Evolutionary conservation across 2,113 vertebrate genomes (phyloP), one percentile per base, ranked within the genome.

Genomic region (Odocoileus virginianus): DNA sequence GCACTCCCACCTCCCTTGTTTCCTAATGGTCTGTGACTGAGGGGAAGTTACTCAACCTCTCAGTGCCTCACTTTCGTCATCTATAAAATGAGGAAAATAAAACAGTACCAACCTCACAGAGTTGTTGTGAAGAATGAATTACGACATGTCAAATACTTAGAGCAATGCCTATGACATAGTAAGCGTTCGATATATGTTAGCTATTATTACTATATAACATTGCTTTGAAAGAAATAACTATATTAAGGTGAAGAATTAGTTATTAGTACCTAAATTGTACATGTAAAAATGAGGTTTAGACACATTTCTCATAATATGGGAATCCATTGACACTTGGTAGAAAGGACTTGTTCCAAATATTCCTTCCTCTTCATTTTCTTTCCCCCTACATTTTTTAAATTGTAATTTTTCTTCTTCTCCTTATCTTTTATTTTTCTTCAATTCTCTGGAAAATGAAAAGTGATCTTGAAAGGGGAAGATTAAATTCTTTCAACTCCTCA

Each of bases 391-490:
- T 79, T 90, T 95, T 89, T 74, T 74, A 74, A 74, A 81, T 54
- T 91, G 28, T 87, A 16, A 6, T 79, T 67, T 91, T 79, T 27
- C 13, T 50, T 25, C 52, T 54, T 89, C 50, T 40, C 14, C 28
- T 71, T 57, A 76, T 33, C 30, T 91, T 88, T 45, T 94, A 16
- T 94, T 91, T 95, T 33, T 89, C 54, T 89, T 87, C 14, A 40
- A 27, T 90, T 94, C 23, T 90, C 60, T 82, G 30, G 64, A 90
- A 97, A 90, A 95, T 88, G 45, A 92, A 94, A 97, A 95, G 74
- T 94, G 43, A 52, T 79, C n/a, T 52, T 45, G 71, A 91, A 91
- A 19, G 19, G 23, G 15, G 81, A 91, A 93, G 83, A 67, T 85
- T 78, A 95, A 93, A 88, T 96, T 76, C 55, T 64, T 92, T 64